Evolutionary conservation across 2,797 vertebrate genomes (phyloP), one percentile per base, ranked within the genome.

Genomic region (Tenualosa thibaudeaui): DNA sequence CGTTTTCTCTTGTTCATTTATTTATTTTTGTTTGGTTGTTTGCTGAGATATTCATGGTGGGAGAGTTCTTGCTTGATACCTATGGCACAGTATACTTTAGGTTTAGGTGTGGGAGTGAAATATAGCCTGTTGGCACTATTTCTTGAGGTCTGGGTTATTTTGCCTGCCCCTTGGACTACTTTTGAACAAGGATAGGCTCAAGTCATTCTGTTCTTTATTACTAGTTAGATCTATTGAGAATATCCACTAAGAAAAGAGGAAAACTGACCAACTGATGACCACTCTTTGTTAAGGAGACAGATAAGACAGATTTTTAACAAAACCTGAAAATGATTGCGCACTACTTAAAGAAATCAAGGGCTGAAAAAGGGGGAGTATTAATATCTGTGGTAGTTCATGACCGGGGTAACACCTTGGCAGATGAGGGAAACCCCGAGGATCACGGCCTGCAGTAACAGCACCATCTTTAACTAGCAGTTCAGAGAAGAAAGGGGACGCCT

Each of bases 381-480:
- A 43, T 43, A 43, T 12, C 31, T 40, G 2, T 78, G 71, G 37
- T 43, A 6, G 71, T 46, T 15, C 37, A 43, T 17, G 17, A 40
- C 71, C 71, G 71, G 71, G 71, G 71, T 78, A 19, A 13, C 71
- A 78, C 71, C 71, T 78, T 6, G 40, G 17, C 5, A 40, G 5
- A 46, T 43, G 17, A 78, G 71, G 71, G 71, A 78, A 78, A 78
- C 71, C 71, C 71, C 86, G 90, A 91, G 88, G 88, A 89, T 91
- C 88, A 85, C 82, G 53, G 58, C 81, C 40, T 24, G 22, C 50
- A 13, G 3, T 9, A 10, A 49, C 37, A 26, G 12, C 81, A 53
- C 40, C 85, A 87, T 85, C 88, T 88, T 84, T 86, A 88, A 90
- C 82, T 89, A 88, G 91, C 91, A 89, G 81, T 85, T 62, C 88